Evolutionary conservation across 2,113 vertebrate genomes (phyloP), one percentile per base, ranked within the genome.

Genomic region (Equus przewalskii): DNA sequence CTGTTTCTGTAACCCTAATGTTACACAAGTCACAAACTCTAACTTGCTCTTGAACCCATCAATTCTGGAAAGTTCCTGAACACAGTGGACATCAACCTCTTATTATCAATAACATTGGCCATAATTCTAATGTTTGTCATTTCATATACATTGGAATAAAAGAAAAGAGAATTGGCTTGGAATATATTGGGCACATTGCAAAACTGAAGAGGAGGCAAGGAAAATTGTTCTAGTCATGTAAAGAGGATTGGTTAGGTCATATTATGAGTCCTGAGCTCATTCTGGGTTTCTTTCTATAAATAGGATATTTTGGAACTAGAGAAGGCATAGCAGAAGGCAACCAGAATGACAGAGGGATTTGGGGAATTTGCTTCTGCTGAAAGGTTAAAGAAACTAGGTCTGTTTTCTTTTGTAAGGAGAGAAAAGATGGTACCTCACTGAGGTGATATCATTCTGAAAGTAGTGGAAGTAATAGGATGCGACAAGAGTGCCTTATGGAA

Each of bases 281-380:
- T 98, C 96, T 95, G 96, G 92, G 95, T 92, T 94, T 96, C 95
- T 90, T 97, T 95, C 98, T 98, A 98, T 96, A 98, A 98, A 98
- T 98, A 98, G 98, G 92, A 92, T 97, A 97, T 97, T 97, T 97
- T 98, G 94, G 97, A 98, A 98, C 95, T 97, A 97, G 97, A 98
- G 97, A 98, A 98, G 95, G 94, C 97, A 98, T 49, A 97, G 98
- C 97, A 98, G 98, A 98, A 98, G 98, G 97, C 97, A 97, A 98
- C 97, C 97, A 98, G 97, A 98, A 96, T 98, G 98, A 98, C 98
- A 98, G 98, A 98, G 97, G 97, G 97, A 98, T 96, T 98, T 98
- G 94, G 97, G 97, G 97, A 98, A 98, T 98, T 98, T 98, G 94
- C 89, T 98, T 98, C 97, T 97, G 93, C 89, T 96, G 96, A 98